Evolutionary conservation across 2,888 invertebrate genomes (phyloP), one percentile per base, ranked within the genome.

Genomic region (Molanna angustata): DNA sequence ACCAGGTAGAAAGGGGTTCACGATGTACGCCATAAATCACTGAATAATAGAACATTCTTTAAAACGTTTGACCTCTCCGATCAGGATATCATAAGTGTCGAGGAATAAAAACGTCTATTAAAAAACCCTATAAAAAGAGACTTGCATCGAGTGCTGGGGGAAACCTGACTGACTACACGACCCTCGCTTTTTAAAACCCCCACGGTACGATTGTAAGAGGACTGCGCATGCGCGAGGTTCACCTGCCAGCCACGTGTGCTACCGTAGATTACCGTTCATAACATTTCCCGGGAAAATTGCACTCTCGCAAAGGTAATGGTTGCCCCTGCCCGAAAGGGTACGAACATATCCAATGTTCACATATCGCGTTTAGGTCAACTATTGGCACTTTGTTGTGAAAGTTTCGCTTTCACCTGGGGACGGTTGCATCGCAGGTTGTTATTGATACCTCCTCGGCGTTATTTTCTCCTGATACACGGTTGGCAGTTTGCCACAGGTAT

Each of bases 401-500:
- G n/a, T n/a, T n/a, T n/a, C n/a, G n/a, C 18, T 41, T 41, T 21
- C 21, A 9, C n/a, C n/a, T 41, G 41, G n/a, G 18, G 4, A 31
- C 13, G 31, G 51, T 22, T 51, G 45, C 41, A 39, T 40, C 41
- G 21, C 27, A 35, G 48, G 31, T 13, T 44, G 44, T 49, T 32
- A 16, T 18, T 22, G 16, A 40, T 44, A 69, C 64, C 70, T 73
- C 69, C 67, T 69, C 51, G 42, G 44, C 41, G 21, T 14, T 50
- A 51, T 59, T 49, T 9, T 35, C 51, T 61, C 76, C 74, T 75
- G 68, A 74, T 76, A 74, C 67, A 63, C 67, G 74, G 70, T 75
- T 77, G 77, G 77, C 77, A 77, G 68, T 64, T 70, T 76, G 77
- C 76, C 77, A 77, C 76, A 76, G 77, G 77, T 76, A 76, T 65